phyloP scores from a whole-genome alignment of 2,113 vertebrate genomes.

The Triplophysa rosa region DNA sequence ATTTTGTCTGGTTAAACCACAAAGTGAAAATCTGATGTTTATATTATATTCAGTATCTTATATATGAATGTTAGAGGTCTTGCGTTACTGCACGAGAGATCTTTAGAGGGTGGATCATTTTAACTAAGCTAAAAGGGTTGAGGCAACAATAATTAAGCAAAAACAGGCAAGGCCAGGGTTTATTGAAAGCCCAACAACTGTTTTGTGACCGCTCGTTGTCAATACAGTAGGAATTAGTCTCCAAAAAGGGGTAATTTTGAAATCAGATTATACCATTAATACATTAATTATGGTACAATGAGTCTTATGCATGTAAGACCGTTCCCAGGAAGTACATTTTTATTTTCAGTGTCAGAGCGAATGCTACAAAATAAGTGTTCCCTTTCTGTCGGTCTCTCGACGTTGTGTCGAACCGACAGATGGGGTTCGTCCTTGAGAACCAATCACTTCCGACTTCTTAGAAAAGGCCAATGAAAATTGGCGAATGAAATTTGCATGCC shows the following conservation, averaged over 20 bases:
- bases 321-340: not conserved
- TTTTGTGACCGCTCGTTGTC: slow-evolving; percentile 15
- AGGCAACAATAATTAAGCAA: slow-evolving; percentile 16
- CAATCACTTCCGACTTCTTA: no score
- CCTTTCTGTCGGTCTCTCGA: no score
- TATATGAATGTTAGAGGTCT: not conserved
- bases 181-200: not conserved
- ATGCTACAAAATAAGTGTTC: not conserved
- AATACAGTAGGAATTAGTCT: slow-evolving; percentile 14
- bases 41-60: slow-evolving; percentile 6
- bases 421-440: no score
- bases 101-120: slow-evolving; percentile 1
- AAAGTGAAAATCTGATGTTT: not conserved
- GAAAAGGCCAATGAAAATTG: no score
- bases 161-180: slow-evolving; percentile 15
- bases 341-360: not conserved
- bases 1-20: not conserved
- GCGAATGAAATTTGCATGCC: no score
- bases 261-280: slow-evolving; percentile 14
- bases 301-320: not conserved
- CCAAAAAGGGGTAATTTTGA: slow-evolving; percentile 27
- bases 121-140: slow-evolving; percentile 1
- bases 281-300: slow-evolving; percentile 26
- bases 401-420: no score
- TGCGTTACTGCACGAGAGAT: not conserved